phyloP scores from a whole-genome alignment of 1,140 invertebrate genomes.

The Tenebrio molitor region DNA sequence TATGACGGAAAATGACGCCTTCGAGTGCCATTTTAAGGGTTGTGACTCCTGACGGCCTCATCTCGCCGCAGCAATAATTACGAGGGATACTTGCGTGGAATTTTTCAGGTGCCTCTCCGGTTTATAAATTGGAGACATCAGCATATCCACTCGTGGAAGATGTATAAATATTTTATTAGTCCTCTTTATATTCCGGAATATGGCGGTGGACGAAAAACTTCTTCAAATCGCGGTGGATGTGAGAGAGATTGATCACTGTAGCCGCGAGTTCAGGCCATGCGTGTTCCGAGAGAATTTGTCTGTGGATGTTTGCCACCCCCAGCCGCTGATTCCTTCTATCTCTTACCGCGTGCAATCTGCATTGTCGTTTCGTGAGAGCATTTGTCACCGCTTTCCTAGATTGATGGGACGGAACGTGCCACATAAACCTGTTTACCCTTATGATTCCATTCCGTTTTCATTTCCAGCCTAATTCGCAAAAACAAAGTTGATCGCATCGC shows the following conservation, averaged over 20 bases:
- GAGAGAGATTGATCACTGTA: constrained; percentile 38
- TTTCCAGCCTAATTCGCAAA: not conserved
- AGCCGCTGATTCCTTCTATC: constrained; percentile 27
- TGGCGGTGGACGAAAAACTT: constrained; percentile 29
- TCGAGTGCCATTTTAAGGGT: not conserved
- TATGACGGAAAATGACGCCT: constrained; percentile 11
- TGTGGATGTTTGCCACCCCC: constrained; percentile 31
- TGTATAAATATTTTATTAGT: constrained; percentile 37
- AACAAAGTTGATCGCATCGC: not conserved
- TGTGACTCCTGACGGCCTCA: not conserved
- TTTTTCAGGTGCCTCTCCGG: too few species aligned
- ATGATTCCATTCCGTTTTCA: constrained; percentile 11
- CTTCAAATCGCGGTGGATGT: constrained; percentile 34
- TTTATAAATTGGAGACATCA: constrained; percentile 19
- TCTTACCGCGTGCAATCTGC: constrained; percentile 29
- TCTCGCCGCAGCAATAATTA: constrained; percentile 10
- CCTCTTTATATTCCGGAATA: constrained; percentile 35
- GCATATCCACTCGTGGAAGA: constrained; percentile 13
- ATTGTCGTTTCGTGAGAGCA: constrained; percentile 24
- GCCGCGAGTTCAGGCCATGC: constrained; percentile 37
- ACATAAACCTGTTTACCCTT: constrained; percentile 36
- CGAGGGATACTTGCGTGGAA: too few species aligned
- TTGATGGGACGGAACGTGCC: constrained; percentile 12
- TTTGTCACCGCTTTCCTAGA: constrained; percentile 20
- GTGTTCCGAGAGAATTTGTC: constrained; percentile 33